Conservation (phyloP, 2,888 invertebrate species). For the Onchidella celtica region DNA sequence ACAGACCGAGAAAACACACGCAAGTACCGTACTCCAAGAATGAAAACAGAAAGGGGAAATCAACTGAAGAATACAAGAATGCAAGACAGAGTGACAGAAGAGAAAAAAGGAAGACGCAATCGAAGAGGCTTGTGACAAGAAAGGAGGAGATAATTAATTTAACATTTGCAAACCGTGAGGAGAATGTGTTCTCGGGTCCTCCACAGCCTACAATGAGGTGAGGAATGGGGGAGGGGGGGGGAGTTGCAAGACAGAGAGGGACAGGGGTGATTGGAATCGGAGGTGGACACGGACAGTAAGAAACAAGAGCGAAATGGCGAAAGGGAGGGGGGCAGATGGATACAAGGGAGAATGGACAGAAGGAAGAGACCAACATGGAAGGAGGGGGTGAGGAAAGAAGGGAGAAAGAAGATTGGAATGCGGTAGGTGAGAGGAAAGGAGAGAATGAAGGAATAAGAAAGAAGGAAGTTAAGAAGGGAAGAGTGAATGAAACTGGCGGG, state of each 20-base stretch:
- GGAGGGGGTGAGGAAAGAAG: not conserved
- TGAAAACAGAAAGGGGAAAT: too few relatives aligned
- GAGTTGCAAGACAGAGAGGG: slow-evolving; percentile 22
- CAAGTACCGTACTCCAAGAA: too few relatives aligned
- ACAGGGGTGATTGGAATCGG: not conserved
- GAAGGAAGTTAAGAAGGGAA: not conserved
- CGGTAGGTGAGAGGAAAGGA: not conserved
- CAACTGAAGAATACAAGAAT: too few relatives aligned
- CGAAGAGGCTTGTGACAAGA: too few relatives aligned
- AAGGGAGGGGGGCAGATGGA: not conserved
- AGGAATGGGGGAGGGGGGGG: not conserved
- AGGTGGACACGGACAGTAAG: not conserved
- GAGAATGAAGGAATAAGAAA: slow-evolving; percentile 2
- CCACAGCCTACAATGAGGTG: too few relatives aligned
- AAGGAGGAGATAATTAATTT: too few relatives aligned
- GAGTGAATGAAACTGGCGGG: not conserved
- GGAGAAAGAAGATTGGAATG: not conserved
- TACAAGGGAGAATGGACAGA: not conserved
- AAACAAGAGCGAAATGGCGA: not conserved
- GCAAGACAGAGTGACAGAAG: too few relatives aligned
- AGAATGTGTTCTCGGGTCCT: too few relatives aligned
- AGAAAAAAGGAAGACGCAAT: too few relatives aligned
- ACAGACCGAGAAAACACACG: too few relatives aligned
- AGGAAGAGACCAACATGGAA: not conserved
- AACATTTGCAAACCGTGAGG: too few relatives aligned